phyloP scores from a whole-genome alignment of 2,797 vertebrate genomes.

The Sebastes paucispinis region DNA sequence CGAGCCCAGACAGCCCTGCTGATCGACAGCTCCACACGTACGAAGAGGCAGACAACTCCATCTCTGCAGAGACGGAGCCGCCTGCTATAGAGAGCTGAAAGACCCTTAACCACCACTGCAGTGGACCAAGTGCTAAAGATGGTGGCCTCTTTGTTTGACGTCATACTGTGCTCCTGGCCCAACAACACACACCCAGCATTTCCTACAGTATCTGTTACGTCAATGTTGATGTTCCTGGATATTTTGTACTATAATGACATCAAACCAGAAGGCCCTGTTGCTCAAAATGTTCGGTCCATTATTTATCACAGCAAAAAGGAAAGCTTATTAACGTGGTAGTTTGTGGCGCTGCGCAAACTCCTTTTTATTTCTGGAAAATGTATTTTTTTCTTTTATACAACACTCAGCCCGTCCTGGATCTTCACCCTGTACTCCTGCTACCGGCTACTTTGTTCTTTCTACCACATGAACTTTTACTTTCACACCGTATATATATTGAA shows the following conservation, averaged over 20 bases:
- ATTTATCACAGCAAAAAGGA: conserved; percentile 64
- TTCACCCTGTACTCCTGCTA: conserved; percentile 24
- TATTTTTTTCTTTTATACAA: conserved; percentile 66
- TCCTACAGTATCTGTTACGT: conserved; percentile 60
- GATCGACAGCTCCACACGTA: conserved; percentile 62
- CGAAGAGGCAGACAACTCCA: conserved; percentile 69
- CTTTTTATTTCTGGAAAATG: conserved; percentile 53
- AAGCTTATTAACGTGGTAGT: conserved; percentile 64
- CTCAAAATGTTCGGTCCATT: conserved; percentile 45
- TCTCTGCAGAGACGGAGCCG: conserved; percentile 71
- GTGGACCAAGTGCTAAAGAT: conserved; percentile 75
- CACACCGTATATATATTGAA: conserved; percentile 65
- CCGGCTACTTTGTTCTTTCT: conserved; percentile 47
- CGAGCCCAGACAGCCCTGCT: conserved; percentile 71
- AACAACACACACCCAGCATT: conserved; percentile 39
- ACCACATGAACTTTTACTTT: conserved; percentile 63
- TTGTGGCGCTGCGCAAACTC: conserved; percentile 51
- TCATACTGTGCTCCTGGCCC: conserved; percentile 31
- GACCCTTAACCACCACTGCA: conserved; percentile 47
- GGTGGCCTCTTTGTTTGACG: conserved; percentile 58
- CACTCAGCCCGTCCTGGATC: conserved; percentile 51
- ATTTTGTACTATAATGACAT: conserved; percentile 64
- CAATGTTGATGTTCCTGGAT: conserved; percentile 60
- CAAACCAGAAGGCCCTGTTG: conserved; percentile 50
- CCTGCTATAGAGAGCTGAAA: conserved; percentile 78